Evolutionary conservation across 1,140 invertebrate species (phyloP).

Genomic region (Neodiprion pinetum): DNA sequence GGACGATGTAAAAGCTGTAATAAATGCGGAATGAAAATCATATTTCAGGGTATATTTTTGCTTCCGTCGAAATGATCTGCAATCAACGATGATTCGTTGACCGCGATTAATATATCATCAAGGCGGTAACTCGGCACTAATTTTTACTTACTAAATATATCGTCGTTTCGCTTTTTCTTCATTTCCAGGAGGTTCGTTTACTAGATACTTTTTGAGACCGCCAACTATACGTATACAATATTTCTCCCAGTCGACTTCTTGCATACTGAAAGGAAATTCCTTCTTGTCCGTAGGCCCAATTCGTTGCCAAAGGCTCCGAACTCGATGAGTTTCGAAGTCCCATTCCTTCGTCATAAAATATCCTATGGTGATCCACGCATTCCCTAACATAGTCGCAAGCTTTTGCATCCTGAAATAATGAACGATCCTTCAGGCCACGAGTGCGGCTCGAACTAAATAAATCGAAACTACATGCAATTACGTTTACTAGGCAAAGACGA

Average conservation of each 20-base stretch:
- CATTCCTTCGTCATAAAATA: slow-evolving; percentile 29
- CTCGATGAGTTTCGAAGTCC: slow-evolving; percentile 20
- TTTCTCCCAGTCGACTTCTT: not conserved
- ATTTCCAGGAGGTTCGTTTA: not conserved
- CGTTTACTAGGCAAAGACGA: not conserved
- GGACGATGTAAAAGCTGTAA: no score
- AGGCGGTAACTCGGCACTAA: no score
- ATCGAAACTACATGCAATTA: not conserved
- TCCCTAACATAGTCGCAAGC: slow-evolving; percentile 22
- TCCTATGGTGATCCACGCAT: slow-evolving; percentile 10
- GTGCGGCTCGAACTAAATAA: not conserved
- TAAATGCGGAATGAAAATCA: no score
- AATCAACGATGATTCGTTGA: no score
- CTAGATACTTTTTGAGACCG: not conserved
- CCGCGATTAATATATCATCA: no score
- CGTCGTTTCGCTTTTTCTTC: not conserved
- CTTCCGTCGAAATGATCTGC: no score
- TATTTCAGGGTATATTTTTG: no score
- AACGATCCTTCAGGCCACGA: not conserved
- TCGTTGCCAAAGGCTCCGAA: slow-evolving; percentile 17
- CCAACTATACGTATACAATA: not conserved
- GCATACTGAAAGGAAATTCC: slow-evolving; percentile 27
- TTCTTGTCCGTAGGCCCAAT: slow-evolving; percentile 27
- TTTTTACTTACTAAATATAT: not conserved
- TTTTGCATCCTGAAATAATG: slow-evolving; percentile 26